Conservation (phyloP, 2,797 vertebrate genomes). For the Echiichthys vipera region DNA sequence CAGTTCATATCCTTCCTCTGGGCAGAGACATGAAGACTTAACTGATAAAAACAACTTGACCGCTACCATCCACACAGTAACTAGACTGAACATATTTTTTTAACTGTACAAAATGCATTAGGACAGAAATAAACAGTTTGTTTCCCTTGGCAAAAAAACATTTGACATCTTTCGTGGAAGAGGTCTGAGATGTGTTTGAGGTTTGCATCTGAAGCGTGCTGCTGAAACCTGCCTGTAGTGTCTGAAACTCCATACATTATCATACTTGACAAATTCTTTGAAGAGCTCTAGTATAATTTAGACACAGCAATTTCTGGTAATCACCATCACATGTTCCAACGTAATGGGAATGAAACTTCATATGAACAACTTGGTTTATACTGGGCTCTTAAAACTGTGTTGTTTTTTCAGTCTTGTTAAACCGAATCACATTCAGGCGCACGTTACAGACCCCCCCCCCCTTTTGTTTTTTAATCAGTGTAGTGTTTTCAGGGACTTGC, state of each 20-base stretch:
- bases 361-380: constrained; percentile 33
- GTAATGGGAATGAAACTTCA: constrained; percentile 14
- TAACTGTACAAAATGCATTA: constrained; percentile 55
- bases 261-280: neutral
- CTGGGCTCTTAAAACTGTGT: constrained; percentile 2
- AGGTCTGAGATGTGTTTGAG: constrained; percentile 26
- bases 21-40: constrained; percentile 53
- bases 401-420: constrained; percentile 36
- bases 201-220: constrained; percentile 20
- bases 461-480: constrained; percentile 33
- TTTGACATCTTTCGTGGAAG: constrained; percentile 30
- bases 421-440: constrained; percentile 48
- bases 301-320: neutral
- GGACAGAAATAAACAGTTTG: constrained; percentile 25
- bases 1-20: constrained; percentile 57
- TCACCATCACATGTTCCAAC: constrained; percentile 8
- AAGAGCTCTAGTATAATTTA: constrained; percentile 9
- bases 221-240: constrained; percentile 31
- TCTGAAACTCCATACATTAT: constrained; percentile 1
- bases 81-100: constrained; percentile 36
- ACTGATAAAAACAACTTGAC: constrained; percentile 39
- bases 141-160: constrained; percentile 20
- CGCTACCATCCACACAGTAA: constrained; percentile 43
- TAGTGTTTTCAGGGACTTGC: constrained; percentile 68
- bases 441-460: constrained; percentile 31